Evolutionary conservation across 23 tunicate genomes (phyloP), one percentile per base, ranked within the genome.

Genomic region (Trididemnum nubilum): DNA sequence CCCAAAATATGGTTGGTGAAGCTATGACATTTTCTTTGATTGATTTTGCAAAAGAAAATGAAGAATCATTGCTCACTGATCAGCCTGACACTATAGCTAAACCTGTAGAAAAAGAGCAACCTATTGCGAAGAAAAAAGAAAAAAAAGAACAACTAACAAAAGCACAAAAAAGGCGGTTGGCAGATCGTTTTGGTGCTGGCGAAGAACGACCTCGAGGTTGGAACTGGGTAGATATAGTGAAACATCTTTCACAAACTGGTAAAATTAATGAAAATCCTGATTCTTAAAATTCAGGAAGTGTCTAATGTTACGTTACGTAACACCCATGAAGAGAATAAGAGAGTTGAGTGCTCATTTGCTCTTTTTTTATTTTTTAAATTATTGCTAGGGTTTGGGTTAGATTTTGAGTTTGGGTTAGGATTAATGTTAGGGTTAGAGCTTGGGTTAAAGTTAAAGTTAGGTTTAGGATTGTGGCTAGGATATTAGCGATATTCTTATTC

Each of bases 131-230:
- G 71, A 75, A 77, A 50, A 87, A 93, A 75, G 98, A 83, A 36
- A 93, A 93, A 75, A 93, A 93, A 72, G 98, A 93, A 54, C 98
- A 88, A 51, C 83, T 93, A 1, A 82, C 98, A 1, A 93, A 93
- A 84, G 89, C 93, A 2, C 98, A 93, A 39, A 93, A 93, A 72
- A 70, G 98, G 19, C 84, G 85, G 75, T 34, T 87, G 35, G 93
- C 89, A 1, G 93, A 93, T 52, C 82, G 98, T 2, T 75, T 88
- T 24, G 78, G 83, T 36, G 76, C 75, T 0, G 29, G 29, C 19
- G 38, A 54, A 38, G 98, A 93, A 66, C 81, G 89, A 27, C 89
- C 98, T 0, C 51, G 98, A 26, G 98, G 98, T 0, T 93, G 98
- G 98, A 50, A 93, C 58, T 93, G 98, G 98, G 93, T 93, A 21